Percentiles rank a stretch among this genome's conserved stretches.
phyloP scores from a whole-genome alignment of 1,140 invertebrate genomes.

The Drosophila miranda region DNA sequence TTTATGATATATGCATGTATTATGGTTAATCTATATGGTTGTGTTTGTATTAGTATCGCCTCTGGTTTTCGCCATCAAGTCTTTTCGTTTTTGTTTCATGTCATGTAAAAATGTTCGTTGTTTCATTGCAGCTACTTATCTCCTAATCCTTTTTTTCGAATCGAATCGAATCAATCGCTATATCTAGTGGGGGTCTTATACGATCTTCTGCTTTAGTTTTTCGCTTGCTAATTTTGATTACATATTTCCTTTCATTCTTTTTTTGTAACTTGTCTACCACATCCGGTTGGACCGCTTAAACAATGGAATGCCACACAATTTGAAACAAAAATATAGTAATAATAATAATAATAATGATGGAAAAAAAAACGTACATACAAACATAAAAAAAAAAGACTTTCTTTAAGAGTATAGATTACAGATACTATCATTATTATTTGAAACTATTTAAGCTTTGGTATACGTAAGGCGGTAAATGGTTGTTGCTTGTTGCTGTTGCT shows the following conservation, averaged over 20 bases:
- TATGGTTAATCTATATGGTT: too few species aligned
- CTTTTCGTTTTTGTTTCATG: conserved; percentile 22
- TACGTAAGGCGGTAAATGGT: conserved; percentile 51
- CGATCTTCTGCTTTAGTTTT: conserved; percentile 15
- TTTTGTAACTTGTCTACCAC: conserved; percentile 2
- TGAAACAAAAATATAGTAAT: neutral
- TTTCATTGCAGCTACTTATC: conserved; percentile 40
- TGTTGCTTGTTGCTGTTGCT: conserved; percentile 10
- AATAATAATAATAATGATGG: too few species aligned
- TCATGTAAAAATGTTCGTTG: conserved; percentile 38
- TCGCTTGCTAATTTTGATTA: conserved; percentile 30
- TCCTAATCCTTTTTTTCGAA: neutral
- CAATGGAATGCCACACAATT: neutral
- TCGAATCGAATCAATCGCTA: too few species aligned
- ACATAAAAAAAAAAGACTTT: neutral
- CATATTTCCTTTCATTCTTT: neutral
- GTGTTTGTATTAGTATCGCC: too few species aligned
- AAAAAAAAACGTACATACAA: too few species aligned
- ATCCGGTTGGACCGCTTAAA: too few species aligned
- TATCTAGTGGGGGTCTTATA: conserved; percentile 1
- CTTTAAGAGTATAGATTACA: conserved; percentile 19
- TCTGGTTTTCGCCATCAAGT: conserved; percentile 14
- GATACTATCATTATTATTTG: conserved; percentile 27
- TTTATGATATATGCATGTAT: neutral
- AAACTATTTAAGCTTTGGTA: conserved; percentile 70